Evolutionary conservation across 1,140 invertebrate species (phyloP), one percentile per base, ranked within the genome.

Genomic region (Drosophila sechellia): DNA sequence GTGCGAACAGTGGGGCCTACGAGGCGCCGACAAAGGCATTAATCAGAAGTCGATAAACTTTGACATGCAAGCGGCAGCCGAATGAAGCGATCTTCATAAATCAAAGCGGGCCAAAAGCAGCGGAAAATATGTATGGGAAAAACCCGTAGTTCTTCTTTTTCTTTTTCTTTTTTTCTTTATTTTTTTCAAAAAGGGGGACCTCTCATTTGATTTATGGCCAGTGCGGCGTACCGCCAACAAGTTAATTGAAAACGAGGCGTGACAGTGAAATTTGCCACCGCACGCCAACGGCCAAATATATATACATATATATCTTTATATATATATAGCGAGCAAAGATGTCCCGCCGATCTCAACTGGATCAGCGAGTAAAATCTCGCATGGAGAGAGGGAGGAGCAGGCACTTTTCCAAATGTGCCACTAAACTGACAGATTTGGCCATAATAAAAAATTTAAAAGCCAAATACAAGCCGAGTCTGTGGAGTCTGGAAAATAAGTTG

Each of bases 401-500:
- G 73, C 77, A 77, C 78, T 87, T 86, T 86, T 87, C 83, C 83
- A 86, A 86, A 86, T 86, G 83, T 81, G 83, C 83, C 84, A 79
- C 83, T 86, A 86, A 86, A 86, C 83, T 86, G 83, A 86, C 83
- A 86, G 83, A 87, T 86, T 86, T 86, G 83, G 83, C 79, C 84
- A 86, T 86, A 86, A 86, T 87, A 86, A 81, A 85, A 85, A 86
- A 86, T 76, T 70, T 66, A 81, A 87, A 86, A 79, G 72, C 72
- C 52, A 74, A 76, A 70, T 69, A 70, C 64, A 70, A 69, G 40
- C 35, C 25, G 63, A 57, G 48, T 17, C 17, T 64, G 45, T 54
- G 58, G 75, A 77, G 81, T 86, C 79, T 87, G 84, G 79, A 79
- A 89, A 91, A 89, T 89, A 91, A 91, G 89, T 91, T 91, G 89